phyloP scores from a whole-genome alignment of 2,888 invertebrate species.

The Boloria selene region DNA sequence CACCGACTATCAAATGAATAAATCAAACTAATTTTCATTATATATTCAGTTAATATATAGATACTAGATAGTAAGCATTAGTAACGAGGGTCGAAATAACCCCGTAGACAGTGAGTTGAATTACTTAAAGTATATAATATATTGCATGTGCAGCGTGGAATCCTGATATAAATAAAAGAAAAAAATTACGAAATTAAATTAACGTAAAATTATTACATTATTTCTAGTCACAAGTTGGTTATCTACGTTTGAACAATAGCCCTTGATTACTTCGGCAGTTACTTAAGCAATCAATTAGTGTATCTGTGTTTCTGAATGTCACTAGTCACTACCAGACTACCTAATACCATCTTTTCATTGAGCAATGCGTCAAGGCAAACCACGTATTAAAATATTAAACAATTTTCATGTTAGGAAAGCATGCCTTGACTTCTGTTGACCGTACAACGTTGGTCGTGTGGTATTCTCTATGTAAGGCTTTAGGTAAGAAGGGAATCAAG shows the following conservation, averaged over 20 bases:
- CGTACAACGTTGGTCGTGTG: constrained; percentile 43
- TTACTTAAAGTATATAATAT: too few relatives aligned
- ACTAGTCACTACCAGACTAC: constrained; percentile 51
- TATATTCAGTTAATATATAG: too few relatives aligned
- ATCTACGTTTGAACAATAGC: constrained; percentile 1
- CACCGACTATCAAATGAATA: constrained; percentile 20
- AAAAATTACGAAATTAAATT: background rate
- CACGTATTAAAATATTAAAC: constrained; percentile 68
- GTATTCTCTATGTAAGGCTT: constrained; percentile 56
- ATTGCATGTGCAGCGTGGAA: too few relatives aligned
- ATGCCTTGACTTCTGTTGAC: constrained; percentile 54
- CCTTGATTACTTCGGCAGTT: constrained; percentile 5
- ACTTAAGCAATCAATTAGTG: constrained; percentile 58
- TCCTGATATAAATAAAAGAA: background rate
- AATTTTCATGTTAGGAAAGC: constrained; percentile 68
- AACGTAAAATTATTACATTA: background rate
- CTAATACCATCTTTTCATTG: constrained; percentile 68
- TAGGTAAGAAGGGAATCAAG: constrained; percentile 50
- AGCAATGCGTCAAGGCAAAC: constrained; percentile 73
- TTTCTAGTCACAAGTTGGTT: background rate
- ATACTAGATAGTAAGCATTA: too few relatives aligned
- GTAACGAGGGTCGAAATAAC: too few relatives aligned
- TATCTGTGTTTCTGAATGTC: constrained; percentile 51
- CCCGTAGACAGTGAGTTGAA: too few relatives aligned
- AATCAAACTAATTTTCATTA: too few relatives aligned